These are phyloP conservation scores for pig (Sus scrofa) DNA, from an alignment of 2,113 vertebrate species.

Conservation along the genomic window DNA sequence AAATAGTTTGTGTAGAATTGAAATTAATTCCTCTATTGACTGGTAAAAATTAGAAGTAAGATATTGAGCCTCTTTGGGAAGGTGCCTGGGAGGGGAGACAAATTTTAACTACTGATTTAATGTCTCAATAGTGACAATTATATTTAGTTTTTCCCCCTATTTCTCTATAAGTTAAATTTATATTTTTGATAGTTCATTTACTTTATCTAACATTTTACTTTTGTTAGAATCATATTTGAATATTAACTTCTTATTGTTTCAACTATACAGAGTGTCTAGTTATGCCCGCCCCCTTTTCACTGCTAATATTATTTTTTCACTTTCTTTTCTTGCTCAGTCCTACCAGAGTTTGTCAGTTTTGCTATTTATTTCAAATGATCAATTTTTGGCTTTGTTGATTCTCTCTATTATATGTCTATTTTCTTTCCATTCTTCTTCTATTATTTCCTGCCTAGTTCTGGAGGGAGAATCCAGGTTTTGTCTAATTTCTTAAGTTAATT, in stretches of 20 bases:
- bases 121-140: conserved; percentile 17
- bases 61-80: background rate
- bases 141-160: background rate
- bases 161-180: background rate
- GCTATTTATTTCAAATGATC: conserved; percentile 12
- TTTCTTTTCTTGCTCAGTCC: background rate
- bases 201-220: background rate
- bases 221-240: background rate
- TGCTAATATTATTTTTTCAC: background rate
- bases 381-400: background rate
- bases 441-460: background rate
- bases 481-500: background rate
- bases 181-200: conserved; percentile 15
- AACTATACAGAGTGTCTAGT: background rate
- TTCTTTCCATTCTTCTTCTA: background rate
- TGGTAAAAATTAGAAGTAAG: background rate
- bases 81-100: background rate
- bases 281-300: background rate
- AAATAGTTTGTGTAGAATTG: background rate
- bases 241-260: background rate
- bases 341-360: conserved; percentile 33
- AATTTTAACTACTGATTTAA: background rate
- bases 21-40: background rate
- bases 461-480: background rate
- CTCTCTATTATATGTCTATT: background rate